Evolutionary conservation across 2,113 vertebrate genomes (phyloP).

Genomic region (Sus scrofa): DNA sequence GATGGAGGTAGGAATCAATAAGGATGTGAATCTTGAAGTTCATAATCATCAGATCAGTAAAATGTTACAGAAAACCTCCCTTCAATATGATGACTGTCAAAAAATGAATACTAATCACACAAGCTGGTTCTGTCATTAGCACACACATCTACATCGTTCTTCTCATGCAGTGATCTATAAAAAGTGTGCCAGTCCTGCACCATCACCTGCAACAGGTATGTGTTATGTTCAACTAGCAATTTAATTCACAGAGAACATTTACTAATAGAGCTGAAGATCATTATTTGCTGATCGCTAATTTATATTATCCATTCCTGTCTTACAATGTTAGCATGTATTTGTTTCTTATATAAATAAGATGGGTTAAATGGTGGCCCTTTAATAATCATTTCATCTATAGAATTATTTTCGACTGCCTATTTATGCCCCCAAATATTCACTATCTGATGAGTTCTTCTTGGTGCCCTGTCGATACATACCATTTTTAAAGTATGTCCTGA

Average conservation of each 20-base stretch:
- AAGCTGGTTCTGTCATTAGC: not conserved
- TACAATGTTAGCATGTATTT: not conserved
- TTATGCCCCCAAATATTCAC: not conserved
- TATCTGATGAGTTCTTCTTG: not conserved
- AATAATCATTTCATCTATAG: not conserved
- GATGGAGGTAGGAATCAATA: not conserved
- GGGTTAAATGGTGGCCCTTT: not conserved
- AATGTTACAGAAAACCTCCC: not conserved
- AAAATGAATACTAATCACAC: not conserved
- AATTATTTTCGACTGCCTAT: not conserved
- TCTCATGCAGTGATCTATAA: not conserved
- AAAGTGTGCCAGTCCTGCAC: not conserved
- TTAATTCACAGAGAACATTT: not conserved
- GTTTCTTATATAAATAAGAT: not conserved
- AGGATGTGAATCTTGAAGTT: constrained; percentile 31
- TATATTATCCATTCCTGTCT: not conserved
- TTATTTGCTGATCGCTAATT: not conserved
- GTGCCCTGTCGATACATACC: not conserved
- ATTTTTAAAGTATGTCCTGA: not conserved
- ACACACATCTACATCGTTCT: not conserved
- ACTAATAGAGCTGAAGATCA: not conserved
- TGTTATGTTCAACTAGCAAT: not conserved
- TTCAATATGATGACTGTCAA: not conserved
- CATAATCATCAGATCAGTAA: constrained; percentile 15
- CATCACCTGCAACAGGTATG: not conserved